A percentile compares a stretch with the other conserved stretches of the same genome.
Conservation (phyloP, 1,140 invertebrate species). For the Coelopa frigida region DNA sequence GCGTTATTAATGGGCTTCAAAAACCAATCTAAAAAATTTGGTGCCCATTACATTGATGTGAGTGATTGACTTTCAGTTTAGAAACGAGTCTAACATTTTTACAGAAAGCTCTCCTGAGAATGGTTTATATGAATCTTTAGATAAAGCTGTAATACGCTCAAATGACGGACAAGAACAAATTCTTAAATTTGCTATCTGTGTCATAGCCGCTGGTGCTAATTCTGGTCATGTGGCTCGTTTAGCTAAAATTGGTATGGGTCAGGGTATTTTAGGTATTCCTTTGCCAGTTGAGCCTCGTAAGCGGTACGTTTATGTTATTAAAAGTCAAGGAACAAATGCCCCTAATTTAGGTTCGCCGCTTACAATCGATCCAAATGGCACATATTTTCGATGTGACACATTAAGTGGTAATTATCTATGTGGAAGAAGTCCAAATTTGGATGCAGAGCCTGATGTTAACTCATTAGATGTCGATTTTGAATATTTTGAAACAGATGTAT, state of each 20-base stretch:
- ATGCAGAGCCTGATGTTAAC: conserved; percentile 59
- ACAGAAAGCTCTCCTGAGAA: conserved; percentile 42
- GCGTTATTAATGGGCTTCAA: conserved; percentile 68
- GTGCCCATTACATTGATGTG: conserved; percentile 74
- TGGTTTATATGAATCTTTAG: conserved; percentile 47
- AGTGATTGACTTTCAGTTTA: conserved; percentile 64
- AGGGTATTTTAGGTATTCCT: conserved; percentile 50
- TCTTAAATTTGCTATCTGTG: conserved; percentile 62
- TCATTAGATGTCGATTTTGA: conserved; percentile 70
- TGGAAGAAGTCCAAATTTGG: conserved; percentile 48
- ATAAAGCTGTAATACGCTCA: conserved; percentile 55
- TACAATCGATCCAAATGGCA: conserved; percentile 67
- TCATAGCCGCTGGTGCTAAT: conserved; percentile 77
- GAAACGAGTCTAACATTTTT: conserved; percentile 47
- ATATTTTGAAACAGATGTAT: conserved; percentile 69
- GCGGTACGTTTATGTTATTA: conserved; percentile 74
- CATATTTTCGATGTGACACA: conserved; percentile 55
- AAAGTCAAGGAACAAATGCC: conserved; percentile 55
- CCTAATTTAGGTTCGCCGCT: conserved; percentile 81
- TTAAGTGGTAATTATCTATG: conserved; percentile 51
- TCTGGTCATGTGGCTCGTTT: conserved; percentile 72
- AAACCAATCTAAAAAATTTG: conserved; percentile 67
- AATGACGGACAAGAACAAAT: conserved; percentile 53
- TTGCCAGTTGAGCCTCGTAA: conserved; percentile 61
- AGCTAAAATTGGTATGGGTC: conserved; percentile 65